Conservation (phyloP, 2,888 invertebrate species). For the Apodemia hepburni region DNA sequence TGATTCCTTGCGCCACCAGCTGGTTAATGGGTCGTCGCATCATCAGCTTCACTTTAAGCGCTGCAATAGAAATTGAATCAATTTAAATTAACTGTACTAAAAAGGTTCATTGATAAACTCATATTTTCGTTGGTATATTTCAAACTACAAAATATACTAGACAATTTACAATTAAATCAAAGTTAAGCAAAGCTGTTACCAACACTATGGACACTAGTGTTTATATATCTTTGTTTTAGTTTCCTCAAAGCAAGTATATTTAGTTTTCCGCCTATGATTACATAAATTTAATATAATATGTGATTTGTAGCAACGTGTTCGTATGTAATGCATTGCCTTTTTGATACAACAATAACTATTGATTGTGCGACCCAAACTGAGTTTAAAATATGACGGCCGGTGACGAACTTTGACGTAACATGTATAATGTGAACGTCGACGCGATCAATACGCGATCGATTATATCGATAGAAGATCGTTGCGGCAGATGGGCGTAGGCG, state of each 20-base stretch:
- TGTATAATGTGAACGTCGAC: conserved; percentile 41
- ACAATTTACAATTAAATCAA: not conserved
- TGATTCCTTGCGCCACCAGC: conserved; percentile 98
- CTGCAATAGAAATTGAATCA: conserved; percentile 80
- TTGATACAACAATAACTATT: conserved; percentile 54
- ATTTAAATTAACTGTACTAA: not conserved
- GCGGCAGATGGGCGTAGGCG: conserved; percentile 57
- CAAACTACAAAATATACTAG: not conserved
- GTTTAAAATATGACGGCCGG: conserved; percentile 55
- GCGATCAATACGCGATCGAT: conserved; percentile 59
- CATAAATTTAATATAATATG: conserved; percentile 2
- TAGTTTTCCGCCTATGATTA: conserved; percentile 11
- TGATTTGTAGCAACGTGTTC: conserved; percentile 12
- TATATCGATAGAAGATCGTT: conserved; percentile 51
- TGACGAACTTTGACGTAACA: conserved; percentile 64
- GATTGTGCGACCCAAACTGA: conserved; percentile 47
- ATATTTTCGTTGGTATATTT: not conserved
- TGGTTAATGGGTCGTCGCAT: conserved; percentile 96
- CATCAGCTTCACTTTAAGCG: conserved; percentile 98
- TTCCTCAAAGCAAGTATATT: not conserved
- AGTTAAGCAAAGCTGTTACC: not conserved
- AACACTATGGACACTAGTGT: not conserved
- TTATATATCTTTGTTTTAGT: not conserved
- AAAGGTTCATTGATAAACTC: not conserved
- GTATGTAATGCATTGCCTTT: conserved; percentile 40